A percentile compares a stretch with the other conserved stretches of the same genome.
phyloP scores from a whole-genome alignment of 2,888 invertebrate genomes.

The Pseudanteris insignis region DNA sequence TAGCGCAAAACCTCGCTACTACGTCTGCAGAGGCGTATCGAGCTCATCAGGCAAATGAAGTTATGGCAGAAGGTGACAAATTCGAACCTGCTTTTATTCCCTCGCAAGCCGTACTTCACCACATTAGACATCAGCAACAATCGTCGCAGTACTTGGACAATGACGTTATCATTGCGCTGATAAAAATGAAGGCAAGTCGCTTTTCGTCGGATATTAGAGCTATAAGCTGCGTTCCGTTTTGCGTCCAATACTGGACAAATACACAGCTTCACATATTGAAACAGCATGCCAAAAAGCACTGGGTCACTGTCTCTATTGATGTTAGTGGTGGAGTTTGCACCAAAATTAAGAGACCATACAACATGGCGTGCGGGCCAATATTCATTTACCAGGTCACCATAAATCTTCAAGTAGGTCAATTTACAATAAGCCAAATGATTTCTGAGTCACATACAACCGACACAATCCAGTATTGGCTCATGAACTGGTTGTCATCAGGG shows the following conservation, averaged over 20 bases:
- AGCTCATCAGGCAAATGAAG: no score
- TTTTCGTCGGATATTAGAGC: no score
- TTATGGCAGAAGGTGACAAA: no score
- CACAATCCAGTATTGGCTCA: conserved; percentile 23
- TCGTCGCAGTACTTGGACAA: no score
- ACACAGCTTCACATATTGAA: neutral
- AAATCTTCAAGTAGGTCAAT: neutral
- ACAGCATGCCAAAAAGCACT: neutral
- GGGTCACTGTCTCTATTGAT: neutral
- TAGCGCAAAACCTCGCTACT: no score
- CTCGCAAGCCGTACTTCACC: no score
- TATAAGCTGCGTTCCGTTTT: neutral
- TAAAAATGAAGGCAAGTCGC: no score
- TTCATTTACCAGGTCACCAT: conserved; percentile 1
- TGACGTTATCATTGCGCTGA: no score
- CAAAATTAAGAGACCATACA: neutral
- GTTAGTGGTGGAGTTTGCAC: neutral
- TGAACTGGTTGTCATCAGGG: conserved; percentile 16
- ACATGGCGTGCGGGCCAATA: neutral
- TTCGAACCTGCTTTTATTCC: no score
- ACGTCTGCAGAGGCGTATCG: no score
- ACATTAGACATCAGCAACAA: no score
- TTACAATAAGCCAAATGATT: conserved; percentile 17
- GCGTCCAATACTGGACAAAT: neutral
- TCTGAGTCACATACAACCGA: conserved; percentile 20